Evolutionary conservation across 2,797 vertebrate genomes (phyloP), one percentile per base, ranked within the genome.

Genomic region (Karalla daura): DNA sequence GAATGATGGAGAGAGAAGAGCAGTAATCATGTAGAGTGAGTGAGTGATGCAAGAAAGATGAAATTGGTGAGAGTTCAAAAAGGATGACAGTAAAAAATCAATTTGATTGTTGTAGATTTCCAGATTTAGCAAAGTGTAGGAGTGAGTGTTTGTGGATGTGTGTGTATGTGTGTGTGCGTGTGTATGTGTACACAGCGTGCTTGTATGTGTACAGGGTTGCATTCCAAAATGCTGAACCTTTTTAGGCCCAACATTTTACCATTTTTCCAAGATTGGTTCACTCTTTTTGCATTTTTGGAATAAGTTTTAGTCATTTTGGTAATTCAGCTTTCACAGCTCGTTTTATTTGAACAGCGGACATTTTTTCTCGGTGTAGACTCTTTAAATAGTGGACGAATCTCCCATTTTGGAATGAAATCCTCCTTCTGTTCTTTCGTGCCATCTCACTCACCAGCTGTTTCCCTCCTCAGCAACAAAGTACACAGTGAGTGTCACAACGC

Each of bases 391-490:
- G 6, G 20, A 55, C 46, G 28, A 49, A 33, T 64, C 41, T 60
- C 73, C 63, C 75, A 70, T 90, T 88, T 90, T 88, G 86, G 88
- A 90, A 90, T 91, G 88, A 84, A 87, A 84, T 64, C 76, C 78
- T 86, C 73, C 74, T 63, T 66, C 65, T 87, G 80, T 91, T 89
- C 66, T 87, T 81, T 83, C 68, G 86, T 91, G 83, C 65, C 84
- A 76, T 91, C 76, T 91, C 92, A 93, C 91, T 91, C 90, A 93
- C 87, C 77, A 90, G 88, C 87, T 94, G 88, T 94, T 94, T 95
- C 90, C 93, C 91, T 95, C 93, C 92, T 94, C 93, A 95, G 94
- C 88, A 91, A 93, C 89, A 94, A 93, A 91, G 93, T 94, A 90
- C 90, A 93, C 92, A 93, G 92, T 93, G 93, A 94, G 88, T 91